Percentiles rank a stretch among this genome's conserved stretches.
Conservation (phyloP, 2,888 invertebrate genomes). For the Clunio marinus region DNA sequence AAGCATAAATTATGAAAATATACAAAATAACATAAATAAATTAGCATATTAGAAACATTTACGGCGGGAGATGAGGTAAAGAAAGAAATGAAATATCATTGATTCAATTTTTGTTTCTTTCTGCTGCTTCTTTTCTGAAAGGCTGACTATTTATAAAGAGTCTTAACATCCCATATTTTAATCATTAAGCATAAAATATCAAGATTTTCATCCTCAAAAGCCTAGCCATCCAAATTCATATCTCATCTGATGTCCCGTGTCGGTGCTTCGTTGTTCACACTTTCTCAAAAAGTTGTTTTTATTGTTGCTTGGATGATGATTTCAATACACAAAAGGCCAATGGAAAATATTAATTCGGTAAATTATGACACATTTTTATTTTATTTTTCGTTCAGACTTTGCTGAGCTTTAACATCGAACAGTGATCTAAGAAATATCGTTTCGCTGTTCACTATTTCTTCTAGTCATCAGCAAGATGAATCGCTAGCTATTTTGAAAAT, state of each 20-base stretch:
- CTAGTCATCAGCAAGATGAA: background rate
- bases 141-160: background rate
- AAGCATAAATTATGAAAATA: conserved; percentile 14
- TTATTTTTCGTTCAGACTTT: background rate
- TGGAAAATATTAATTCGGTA: background rate
- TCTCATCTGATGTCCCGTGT: background rate
- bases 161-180: too few relatives aligned
- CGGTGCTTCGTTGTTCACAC: background rate
- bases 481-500: background rate
- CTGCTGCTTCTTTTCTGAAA: background rate
- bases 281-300: background rate
- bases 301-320: background rate
- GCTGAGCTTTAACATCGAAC: background rate
- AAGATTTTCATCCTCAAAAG: too few relatives aligned
- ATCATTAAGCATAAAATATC: too few relatives aligned
- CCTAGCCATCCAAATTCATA: too few relatives aligned
- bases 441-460: too few relatives aligned
- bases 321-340: background rate
- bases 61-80: background rate
- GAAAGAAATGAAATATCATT: background rate
- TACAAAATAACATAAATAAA: conserved; percentile 6
- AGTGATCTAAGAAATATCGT: background rate
- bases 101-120: background rate
- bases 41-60: background rate
- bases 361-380: conserved; percentile 2